A percentile compares a stretch with the other conserved stretches of the same genome.
These are phyloP conservation scores for Bufo bufo DNA, from an alignment of 2,113 vertebrate species.

Conservation along the genomic window DNA sequence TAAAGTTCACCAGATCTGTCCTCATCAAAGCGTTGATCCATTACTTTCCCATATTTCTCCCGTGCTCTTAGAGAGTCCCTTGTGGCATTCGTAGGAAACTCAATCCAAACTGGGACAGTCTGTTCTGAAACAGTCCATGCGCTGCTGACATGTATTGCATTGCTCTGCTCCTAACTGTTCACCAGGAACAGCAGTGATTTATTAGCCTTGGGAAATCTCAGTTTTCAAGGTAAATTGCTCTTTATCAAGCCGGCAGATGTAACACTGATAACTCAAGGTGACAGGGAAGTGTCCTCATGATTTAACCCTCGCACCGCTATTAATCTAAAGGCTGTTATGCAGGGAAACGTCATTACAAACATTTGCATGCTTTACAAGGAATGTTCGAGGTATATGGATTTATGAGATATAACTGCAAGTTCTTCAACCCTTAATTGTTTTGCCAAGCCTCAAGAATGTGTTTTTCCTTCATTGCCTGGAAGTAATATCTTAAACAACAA, in stretches of 20 bases:
- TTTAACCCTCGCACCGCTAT: constrained; percentile 41
- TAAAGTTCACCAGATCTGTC: constrained; percentile 33
- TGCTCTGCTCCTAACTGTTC: constrained; percentile 38
- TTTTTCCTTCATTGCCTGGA: background rate
- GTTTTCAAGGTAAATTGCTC: constrained; percentile 56
- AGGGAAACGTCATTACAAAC: background rate
- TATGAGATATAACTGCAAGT: background rate
- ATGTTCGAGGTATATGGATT: background rate
- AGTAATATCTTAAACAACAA: background rate
- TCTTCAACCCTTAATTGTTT: background rate
- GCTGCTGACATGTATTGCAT: constrained; percentile 47
- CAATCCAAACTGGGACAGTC: constrained; percentile 36
- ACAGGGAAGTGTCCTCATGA: constrained; percentile 38
- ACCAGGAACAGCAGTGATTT: constrained; percentile 52
- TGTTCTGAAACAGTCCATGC: constrained; percentile 37
- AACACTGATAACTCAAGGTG: constrained; percentile 57
- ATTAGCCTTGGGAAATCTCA: constrained; percentile 54
- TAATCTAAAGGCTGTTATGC: background rate
- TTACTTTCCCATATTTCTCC: background rate
- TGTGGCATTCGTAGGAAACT: constrained; percentile 39
- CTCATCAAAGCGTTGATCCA: constrained; percentile 37
- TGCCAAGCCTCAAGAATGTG: background rate
- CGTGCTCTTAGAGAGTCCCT: constrained; percentile 28
- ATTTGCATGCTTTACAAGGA: background rate
- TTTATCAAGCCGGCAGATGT: constrained; percentile 54